Percentiles rank a stretch among this genome's conserved stretches.
These are phyloP conservation scores for Tapera naevia DNA, from an alignment of 2,797 vertebrate genomes.

Conservation along the genomic window DNA sequence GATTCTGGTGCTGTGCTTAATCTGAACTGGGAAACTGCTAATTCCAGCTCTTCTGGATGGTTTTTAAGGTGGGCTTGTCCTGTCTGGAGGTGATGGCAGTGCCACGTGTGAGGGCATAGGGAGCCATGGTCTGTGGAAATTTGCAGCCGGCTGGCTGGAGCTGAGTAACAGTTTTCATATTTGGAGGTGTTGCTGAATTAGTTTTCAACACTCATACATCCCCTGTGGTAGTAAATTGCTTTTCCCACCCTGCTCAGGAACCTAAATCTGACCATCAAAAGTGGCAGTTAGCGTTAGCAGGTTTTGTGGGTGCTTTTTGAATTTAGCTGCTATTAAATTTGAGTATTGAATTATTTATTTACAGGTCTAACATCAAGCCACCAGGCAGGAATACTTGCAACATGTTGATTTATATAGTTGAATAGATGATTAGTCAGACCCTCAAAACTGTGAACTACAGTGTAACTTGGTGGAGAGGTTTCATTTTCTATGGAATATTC, in stretches of 20 bases:
- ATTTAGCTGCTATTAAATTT: slow-evolving; percentile 19
- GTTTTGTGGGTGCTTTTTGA: slow-evolving; percentile 30
- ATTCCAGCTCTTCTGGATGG: not conserved
- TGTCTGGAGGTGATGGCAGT: fast-evolving
- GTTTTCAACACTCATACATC: not conserved
- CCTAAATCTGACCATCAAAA: not conserved
- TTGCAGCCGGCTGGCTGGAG: not conserved
- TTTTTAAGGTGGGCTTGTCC: not conserved
- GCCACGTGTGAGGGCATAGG: fast-evolving
- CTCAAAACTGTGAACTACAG: not conserved
- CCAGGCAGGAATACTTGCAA: not conserved
- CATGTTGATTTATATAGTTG: not conserved
- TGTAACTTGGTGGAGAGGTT: not conserved
- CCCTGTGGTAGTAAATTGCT: not conserved
- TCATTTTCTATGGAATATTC: not conserved
- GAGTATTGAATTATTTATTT: slow-evolving; percentile 22
- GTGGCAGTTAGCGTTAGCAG: not conserved
- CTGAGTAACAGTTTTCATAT: not conserved
- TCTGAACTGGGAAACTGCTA: not conserved
- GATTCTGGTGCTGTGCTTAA: not conserved
- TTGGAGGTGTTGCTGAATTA: not conserved
- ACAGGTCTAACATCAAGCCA: not conserved
- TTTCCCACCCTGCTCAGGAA: not conserved
- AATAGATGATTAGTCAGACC: not conserved
- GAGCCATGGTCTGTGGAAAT: not conserved